Evolutionary conservation across 2,797 vertebrate species (phyloP).

Genomic region (Melanotaenia boesemani): DNA sequence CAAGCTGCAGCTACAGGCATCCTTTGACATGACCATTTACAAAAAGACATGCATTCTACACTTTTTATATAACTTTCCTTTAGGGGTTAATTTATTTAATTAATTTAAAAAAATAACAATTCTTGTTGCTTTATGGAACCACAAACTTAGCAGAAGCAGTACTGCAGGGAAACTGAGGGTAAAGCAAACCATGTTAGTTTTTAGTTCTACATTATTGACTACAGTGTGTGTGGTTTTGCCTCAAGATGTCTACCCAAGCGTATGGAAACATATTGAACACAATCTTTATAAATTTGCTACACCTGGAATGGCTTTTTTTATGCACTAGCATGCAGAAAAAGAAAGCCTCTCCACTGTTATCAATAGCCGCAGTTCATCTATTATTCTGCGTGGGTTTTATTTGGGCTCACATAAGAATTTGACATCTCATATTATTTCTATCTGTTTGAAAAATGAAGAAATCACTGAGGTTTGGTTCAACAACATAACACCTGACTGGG

Average conservation of each 20-base stretch:
- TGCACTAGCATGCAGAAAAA: neutral
- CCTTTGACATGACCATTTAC: neutral
- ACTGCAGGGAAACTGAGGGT: neutral
- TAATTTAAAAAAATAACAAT: neutral
- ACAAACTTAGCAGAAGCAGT: neutral
- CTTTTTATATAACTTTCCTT: neutral
- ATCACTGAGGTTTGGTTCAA: constrained; percentile 31
- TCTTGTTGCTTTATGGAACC: neutral
- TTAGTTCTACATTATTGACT: neutral
- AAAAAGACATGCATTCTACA: neutral
- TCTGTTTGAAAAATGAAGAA: constrained; percentile 54
- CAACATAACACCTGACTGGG: constrained; percentile 42
- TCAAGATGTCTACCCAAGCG: neutral
- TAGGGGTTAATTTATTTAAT: too few species aligned
- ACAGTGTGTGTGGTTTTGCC: neutral
- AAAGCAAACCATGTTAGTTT: constrained; percentile 5
- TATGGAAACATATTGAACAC: neutral
- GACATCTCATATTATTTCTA: constrained; percentile 51
- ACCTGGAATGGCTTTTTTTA: constrained; percentile 5
- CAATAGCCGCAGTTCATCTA: constrained; percentile 38
- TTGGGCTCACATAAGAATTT: constrained; percentile 52
- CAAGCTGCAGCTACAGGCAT: neutral
- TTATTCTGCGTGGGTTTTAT: constrained; percentile 49
- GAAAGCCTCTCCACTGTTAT: constrained; percentile 26
- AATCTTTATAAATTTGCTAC: neutral